Evolutionary conservation across 2,888 invertebrate species (phyloP), one percentile per base, ranked within the genome.

Genomic region (Petrophora chlorosata): DNA sequence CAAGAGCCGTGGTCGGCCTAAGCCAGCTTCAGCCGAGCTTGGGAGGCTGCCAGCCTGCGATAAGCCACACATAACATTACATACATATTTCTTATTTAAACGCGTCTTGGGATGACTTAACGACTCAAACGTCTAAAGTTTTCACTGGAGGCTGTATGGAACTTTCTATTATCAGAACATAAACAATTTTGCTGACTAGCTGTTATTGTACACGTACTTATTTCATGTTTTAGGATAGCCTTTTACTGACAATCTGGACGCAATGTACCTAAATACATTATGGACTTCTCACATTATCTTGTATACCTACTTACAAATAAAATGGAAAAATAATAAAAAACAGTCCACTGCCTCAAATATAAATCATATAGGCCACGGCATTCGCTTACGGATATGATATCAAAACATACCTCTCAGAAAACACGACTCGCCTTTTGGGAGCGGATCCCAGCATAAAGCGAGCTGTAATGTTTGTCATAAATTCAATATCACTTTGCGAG

Each of bases 41-140:
- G 79, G 79, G 68, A 56, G 70, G 56, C 74, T 79, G 77, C 77
- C 79, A 79, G 65, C 51, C 58, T 47, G 59, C 65, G 79, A 79
- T 79, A 71, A 73, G 68, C 63, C 48, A 65, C 70, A 67, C 60
- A 53, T 64, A 65, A 72, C 68, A 64, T 69, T 63, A 70, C 60
- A 62, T 68, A 76, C 67, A 67, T 77, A 71, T 72, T 73, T 74
- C 73, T 73, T 76, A 68, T 65, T 69, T 63, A 70, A 63, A 61
- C 65, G 44, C 52, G 54, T 47, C 61, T 62, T 50, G 45, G 49
- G 40, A 56, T 53, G 36, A 53, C 44, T 39, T 44, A 26, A 19
- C 14, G 29, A 46, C 4, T 25, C 25, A 17, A 30, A 34, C 22
- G 15, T 5, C 34, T 29, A n/a, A 30, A 39, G 26, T 33, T 39